Percentiles rank a stretch among this genome's conserved stretches.
phyloP scores from a whole-genome alignment of 2,888 invertebrate genomes.

The Orchesellides sinensis region DNA sequence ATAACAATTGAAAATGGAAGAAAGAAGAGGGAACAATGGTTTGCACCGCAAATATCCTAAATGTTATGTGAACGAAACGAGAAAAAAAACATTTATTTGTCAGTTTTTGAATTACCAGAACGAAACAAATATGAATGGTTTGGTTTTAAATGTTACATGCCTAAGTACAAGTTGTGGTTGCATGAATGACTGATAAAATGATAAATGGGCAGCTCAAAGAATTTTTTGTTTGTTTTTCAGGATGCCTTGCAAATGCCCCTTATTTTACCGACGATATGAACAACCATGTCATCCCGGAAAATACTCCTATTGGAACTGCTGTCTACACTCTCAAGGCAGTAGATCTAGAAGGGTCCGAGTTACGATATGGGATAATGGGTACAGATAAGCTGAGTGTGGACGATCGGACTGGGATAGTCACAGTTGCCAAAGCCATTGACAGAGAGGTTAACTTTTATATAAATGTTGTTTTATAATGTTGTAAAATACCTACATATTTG shows the following conservation, averaged over 20 bases:
- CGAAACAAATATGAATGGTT: conserved; percentile 28
- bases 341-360: conserved; percentile 88
- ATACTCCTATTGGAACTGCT: conserved; percentile 85
- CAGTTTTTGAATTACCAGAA: conserved; percentile 39
- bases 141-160: neutral
- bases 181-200: neutral
- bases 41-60: too few relatives aligned
- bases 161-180: neutral
- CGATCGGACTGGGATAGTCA: conserved; percentile 87
- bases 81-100: neutral
- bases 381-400: conserved; percentile 90
- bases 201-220: neutral
- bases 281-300: conserved; percentile 87
- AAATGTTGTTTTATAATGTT: too few relatives aligned
- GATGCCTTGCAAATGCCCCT: conserved; percentile 82
- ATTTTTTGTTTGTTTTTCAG: conserved; percentile 74
- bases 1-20: neutral
- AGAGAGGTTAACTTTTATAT: too few relatives aligned
- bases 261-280: conserved; percentile 87
- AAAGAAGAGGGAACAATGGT: neutral
- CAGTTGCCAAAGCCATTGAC: conserved; percentile 87
- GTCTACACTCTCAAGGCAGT: conserved; percentile 88
- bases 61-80: neutral
- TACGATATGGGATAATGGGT: conserved; percentile 82
- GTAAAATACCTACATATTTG: too few relatives aligned